phyloP scores from a whole-genome alignment of 2,888 invertebrate species.

The Lissonota sp. region DNA sequence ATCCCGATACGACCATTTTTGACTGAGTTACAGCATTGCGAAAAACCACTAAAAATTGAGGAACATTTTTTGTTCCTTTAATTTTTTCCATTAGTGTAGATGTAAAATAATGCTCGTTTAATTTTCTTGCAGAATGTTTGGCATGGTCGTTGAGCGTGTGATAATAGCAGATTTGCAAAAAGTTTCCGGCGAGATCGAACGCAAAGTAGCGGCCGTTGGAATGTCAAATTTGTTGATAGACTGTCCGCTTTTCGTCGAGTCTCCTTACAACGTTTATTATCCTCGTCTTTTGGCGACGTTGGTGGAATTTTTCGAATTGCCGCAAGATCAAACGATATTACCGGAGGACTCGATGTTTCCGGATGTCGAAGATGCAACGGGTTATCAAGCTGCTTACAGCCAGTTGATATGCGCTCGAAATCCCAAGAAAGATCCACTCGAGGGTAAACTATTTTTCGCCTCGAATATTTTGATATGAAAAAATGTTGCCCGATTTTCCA shows the following conservation, averaged over 20 bases:
- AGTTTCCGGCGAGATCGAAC: conserved; percentile 92
- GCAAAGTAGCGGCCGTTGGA: conserved; percentile 96
- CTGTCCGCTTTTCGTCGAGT: conserved; percentile 88
- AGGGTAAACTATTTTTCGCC: conserved; percentile 83
- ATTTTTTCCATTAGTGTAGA: too few species aligned
- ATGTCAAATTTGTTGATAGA: conserved; percentile 94
- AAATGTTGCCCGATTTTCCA: background rate
- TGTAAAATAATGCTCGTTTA: conserved; percentile 3
- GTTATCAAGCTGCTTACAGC: conserved; percentile 95
- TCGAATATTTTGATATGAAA: too few species aligned
- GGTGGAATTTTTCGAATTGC: conserved; percentile 94
- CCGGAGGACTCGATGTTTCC: conserved; percentile 94
- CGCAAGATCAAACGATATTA: conserved; percentile 90
- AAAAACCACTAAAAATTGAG: too few species aligned
- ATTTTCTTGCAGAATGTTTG: conserved; percentile 91
- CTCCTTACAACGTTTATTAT: conserved; percentile 86
- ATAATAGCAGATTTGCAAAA: conserved; percentile 94
- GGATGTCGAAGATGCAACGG: conserved; percentile 93
- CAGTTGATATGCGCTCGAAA: conserved; percentile 94
- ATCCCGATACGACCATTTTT: too few species aligned
- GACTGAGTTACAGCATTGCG: too few species aligned
- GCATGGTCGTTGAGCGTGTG: conserved; percentile 97
- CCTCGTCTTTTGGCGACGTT: conserved; percentile 83
- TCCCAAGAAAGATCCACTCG: conserved; percentile 90
- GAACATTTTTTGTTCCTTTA: too few species aligned